Base-by-base conservation (phyloP, 2,888 invertebrate genomes). In the Tipula confusa region DNA sequence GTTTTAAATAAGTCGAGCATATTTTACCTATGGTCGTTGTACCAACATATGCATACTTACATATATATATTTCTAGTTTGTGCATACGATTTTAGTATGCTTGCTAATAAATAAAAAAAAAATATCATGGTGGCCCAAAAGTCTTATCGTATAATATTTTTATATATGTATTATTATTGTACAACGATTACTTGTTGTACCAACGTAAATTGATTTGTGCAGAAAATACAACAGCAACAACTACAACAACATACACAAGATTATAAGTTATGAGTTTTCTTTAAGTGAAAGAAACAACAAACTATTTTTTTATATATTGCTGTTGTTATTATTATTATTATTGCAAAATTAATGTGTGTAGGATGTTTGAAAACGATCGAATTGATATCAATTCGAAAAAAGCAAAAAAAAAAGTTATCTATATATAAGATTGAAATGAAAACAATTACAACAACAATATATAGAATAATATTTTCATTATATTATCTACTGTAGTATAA, bases 201-300 rank as follows among this genome's bases (percentile, higher is more conserved):
- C 48, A 18, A 48, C 18, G 18, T 7, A 48, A 48, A 48, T 48
- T 48, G 48, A 48, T 48, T 48, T 48, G 18, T 9, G 9, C 48
- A 7, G 15, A 33, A 33, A 33, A 33, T 33, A 4, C 18, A 48
- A 18, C 15, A 18, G 9, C 48, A 48, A 48, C 48, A 48, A 18
- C 18, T n/a, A 48, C 48, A 48, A 33, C 33, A 33, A 9, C 4
- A 48, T 48, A 18, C 9, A 48, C 9, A 48, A 48, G 48, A 48
- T 48, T 48, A 48, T 48, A 48, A 48, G 48, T 48, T 48, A 48
- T 48, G 48, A 48, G 18, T 48, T 48, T 48, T 48, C 48, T 48
- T 48, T 48, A 48, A 48, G 48, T 48, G 48, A 48, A 48, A 48
- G 48, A 48, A 48, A 48, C 48, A 48, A 48, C 48, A 48, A 48